Evolutionary conservation across 1,140 invertebrate genomes (phyloP), one percentile per base, ranked within the genome.

Genomic region (Drosophila tani): DNA sequence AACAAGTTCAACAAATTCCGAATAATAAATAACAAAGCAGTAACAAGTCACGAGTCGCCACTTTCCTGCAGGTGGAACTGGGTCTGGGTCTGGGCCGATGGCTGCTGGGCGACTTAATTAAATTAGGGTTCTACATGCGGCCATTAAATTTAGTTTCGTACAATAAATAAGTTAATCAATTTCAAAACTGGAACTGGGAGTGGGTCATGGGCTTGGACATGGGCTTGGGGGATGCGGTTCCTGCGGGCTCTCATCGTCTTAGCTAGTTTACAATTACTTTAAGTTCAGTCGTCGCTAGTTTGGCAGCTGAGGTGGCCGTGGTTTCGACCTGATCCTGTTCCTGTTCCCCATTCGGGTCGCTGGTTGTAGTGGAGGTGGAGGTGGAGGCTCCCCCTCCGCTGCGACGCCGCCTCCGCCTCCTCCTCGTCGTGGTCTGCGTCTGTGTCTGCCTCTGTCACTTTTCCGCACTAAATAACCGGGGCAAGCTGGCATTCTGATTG

Each of bases 251-350:
- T n/a, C 66, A 41, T 51, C 41, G 11, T 80, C 79, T 82, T 73
- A 60, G 70, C 82, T 85, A 85, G 60, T 84, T 90, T 70, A 90
- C 81, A 84, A 65, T 88, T 84, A 82, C 66, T 66, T 88, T 81
- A 79, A 71, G 68, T 81, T 90, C 81, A 90, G 86, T 85, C 82
- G 65, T 83, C 59, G 74, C 70, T 74, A 73, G 68, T 74, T 74
- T 74, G 70, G 70, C 70, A 62, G 82, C 60, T 50, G 65, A 55
- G 67, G 68, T 78, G 40, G 56, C 53, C 63, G 50, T 67, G 45
- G 68, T 29, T 29, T 73, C 27, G 50, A 49, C 49, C 35, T 29
- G 51, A 27, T 32, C 14, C 49, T 17, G 29, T 17, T 35, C 47
- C 47, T n/a, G 38, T n/a, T 24, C 46, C 19, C 17, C 4, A 11